Evolutionary conservation across 2,797 vertebrate species (phyloP), one percentile per base, ranked within the genome.

Genomic region (Malurus splendens): DNA sequence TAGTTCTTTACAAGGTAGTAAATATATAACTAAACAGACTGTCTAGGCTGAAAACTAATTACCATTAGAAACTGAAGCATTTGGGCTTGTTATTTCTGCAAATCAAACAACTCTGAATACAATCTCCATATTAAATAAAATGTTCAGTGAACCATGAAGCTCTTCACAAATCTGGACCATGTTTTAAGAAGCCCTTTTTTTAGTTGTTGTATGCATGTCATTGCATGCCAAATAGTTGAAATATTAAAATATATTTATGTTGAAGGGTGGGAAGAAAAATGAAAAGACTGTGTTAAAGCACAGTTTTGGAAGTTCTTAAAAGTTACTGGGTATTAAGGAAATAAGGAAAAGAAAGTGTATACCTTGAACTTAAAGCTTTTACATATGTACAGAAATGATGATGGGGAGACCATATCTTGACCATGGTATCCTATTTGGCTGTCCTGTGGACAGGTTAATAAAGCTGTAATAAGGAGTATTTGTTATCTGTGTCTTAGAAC

Each of bases 11-110:
- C 95, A 97, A 97, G 96, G 96, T 95, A 96, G 96, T 98, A 97
- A 97, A 97, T 96, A 96, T 90, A 96, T 93, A 97, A 96, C 93
- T 96, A 97, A 96, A 96, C 96, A 97, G 96, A 96, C 97, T 97
- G 97, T 97, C 96, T 98, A 96, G 96, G 96, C 92, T 97, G 96
- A 97, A 97, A 97, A 97, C 96, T 97, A 98, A 98, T 97, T 97
- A 96, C 96, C 96, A 95, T 97, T 96, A 97, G 96, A 97, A 97
- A 97, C 94, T 95, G 90, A 97, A 97, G 94, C 90, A 96, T 96
- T 98, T 96, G 94, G 72, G 75, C 95, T 97, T 96, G 96, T 97
- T 98, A 96, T 96, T 98, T 96, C 93, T 96, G 94, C 92, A 97
- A 97, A 96, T 97, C 96, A 97, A 96, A 96, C 90, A 91, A 94